These are phyloP conservation scores for Buphagus erythrorhynchus DNA, from an alignment of 2,797 vertebrate genomes.

Conservation along the genomic window DNA sequence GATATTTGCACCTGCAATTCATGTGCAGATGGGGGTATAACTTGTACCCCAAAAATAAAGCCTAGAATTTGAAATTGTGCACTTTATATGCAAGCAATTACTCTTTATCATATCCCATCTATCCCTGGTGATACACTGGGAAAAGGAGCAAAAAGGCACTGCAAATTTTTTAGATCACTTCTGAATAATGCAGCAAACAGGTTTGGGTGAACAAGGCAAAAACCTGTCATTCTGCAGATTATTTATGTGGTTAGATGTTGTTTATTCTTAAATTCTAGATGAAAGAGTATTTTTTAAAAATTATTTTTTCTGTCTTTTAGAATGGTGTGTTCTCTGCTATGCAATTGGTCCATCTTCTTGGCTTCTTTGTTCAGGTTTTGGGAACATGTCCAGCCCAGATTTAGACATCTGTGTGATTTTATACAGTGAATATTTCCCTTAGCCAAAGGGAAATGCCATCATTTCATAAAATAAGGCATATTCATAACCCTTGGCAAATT, in stretches of 20 bases:
- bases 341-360: neutral
- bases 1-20: slow-evolving; percentile 51
- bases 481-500: neutral
- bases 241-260: neutral
- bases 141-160: neutral
- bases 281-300: neutral
- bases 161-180: neutral
- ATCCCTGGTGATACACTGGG: neutral
- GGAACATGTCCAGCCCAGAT: neutral
- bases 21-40: slow-evolving; percentile 45
- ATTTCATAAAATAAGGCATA: neutral
- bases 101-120: neutral
- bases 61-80: neutral
- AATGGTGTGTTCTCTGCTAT: neutral
- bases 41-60: slow-evolving; percentile 29
- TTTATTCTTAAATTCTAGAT: neutral
- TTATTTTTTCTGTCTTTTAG: neutral
- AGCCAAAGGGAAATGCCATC: neutral
- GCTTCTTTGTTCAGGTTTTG: slow-evolving; percentile 10
- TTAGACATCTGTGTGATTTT: neutral
- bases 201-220: neutral
- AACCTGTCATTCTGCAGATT: neutral
- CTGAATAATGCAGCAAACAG: neutral
- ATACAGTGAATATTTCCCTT: neutral
- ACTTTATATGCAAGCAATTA: slow-evolving; percentile 4